Evolutionary conservation across 2,113 vertebrate species (phyloP).

Genomic region (Neolamprologus variostigma): DNA sequence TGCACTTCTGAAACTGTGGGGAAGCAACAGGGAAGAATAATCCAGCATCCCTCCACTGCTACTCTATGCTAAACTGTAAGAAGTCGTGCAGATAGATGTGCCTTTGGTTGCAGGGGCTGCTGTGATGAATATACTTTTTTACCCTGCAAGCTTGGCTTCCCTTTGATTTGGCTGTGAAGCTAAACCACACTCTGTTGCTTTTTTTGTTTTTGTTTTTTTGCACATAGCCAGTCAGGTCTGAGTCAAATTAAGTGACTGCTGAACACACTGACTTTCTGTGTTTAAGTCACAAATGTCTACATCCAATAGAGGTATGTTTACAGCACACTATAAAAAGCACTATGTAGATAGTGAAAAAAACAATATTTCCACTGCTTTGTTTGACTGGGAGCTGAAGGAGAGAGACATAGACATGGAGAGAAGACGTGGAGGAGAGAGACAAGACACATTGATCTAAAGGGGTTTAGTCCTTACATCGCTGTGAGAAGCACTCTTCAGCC

Average conservation of each 20-base stretch:
- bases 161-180: neutral
- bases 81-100: neutral
- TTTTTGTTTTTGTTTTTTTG: neutral
- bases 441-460: slow-evolving; percentile 74
- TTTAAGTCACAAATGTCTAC: neutral
- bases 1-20: neutral
- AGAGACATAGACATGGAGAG: slow-evolving; percentile 48
- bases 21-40: neutral
- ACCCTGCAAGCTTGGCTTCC: neutral
- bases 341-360: slow-evolving; percentile 18
- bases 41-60: neutral
- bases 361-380: slow-evolving; percentile 58
- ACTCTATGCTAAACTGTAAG: neutral
- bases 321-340: neutral
- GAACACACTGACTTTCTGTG: neutral
- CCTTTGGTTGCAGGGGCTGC: neutral
- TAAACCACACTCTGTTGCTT: neutral
- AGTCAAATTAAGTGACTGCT: neutral
- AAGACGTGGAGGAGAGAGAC: slow-evolving; percentile 61
- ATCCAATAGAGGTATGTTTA: neutral
- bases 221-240: neutral
- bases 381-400: slow-evolving; percentile 49
- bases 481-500: slow-evolving; percentile 83
- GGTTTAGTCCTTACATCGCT: slow-evolving; percentile 80
- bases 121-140: neutral